These are phyloP conservation scores for Atethmia centrago DNA, from an alignment of 2,888 invertebrate genomes.

Conservation along the genomic window DNA sequence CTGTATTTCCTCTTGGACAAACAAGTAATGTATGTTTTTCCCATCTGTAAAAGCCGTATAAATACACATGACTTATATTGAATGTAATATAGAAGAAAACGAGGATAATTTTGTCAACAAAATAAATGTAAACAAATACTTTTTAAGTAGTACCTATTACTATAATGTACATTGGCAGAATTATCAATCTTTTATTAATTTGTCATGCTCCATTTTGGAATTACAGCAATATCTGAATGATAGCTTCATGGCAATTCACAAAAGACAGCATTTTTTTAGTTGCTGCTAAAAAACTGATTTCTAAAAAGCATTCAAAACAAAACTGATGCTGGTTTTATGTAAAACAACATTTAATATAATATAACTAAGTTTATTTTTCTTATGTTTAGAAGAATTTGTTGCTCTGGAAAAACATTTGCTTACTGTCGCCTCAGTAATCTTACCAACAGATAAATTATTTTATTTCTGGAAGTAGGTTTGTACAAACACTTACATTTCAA, in stretches of 20 bases:
- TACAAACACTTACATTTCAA: too few species aligned
- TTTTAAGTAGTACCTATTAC: neutral
- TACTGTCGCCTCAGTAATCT: too few species aligned
- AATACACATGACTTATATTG: constrained; percentile 2
- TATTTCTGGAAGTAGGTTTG: too few species aligned
- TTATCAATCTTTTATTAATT: neutral
- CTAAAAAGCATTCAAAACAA: neutral
- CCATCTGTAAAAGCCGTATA: neutral
- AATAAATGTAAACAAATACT: constrained; percentile 2
- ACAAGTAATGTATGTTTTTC: neutral
- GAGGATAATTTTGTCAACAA: constrained; percentile 11
- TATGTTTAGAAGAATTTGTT: too few species aligned
- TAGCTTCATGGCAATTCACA: neutral
- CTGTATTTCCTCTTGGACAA: neutral
- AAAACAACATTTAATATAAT: too few species aligned
- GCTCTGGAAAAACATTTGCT: too few species aligned
- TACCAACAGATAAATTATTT: too few species aligned
- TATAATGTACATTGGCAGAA: neutral
- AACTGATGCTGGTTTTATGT: neutral
- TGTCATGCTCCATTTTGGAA: neutral
- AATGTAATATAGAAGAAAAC: constrained; percentile 5
- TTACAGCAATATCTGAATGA: neutral
- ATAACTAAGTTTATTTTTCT: too few species aligned
- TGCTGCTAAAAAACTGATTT: too few species aligned
- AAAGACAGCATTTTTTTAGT: too few species aligned